Evolutionary conservation across 2,113 vertebrate species (phyloP).

Genomic region (Dromiciops gliroides): DNA sequence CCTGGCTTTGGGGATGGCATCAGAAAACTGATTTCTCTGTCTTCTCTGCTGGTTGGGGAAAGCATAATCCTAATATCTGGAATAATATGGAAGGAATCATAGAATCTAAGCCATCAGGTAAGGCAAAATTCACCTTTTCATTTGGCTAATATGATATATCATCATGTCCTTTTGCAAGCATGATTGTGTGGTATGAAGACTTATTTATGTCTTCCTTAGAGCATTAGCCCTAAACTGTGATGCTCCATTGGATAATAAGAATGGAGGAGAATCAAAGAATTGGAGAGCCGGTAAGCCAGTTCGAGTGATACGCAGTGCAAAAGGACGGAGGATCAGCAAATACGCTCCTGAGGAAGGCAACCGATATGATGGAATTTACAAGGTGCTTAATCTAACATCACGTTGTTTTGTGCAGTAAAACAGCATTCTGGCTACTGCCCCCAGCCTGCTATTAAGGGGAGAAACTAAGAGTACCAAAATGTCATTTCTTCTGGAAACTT

Average conservation of each 20-base stretch:
- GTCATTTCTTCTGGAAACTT: not conserved
- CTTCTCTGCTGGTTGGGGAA: conserved; percentile 79
- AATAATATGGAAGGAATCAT: conserved; percentile 88
- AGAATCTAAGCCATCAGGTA: conserved; percentile 83
- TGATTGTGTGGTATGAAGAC: conserved; percentile 71
- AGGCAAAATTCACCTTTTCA: conserved; percentile 75
- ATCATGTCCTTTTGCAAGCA: conserved; percentile 54
- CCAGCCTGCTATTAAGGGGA: not conserved
- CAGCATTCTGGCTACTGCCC: not conserved
- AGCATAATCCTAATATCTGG: conserved; percentile 85
- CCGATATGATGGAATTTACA: conserved; percentile 99
- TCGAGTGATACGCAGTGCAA: conserved; percentile 97
- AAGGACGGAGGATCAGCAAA: conserved; percentile 98
- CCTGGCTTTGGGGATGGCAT: conserved; percentile 78
- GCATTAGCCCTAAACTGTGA: conserved; percentile 99
- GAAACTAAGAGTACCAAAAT: not conserved
- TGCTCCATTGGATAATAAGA: conserved; percentile 97
- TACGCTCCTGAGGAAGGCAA: conserved; percentile 99
- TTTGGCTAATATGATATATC: conserved; percentile 55
- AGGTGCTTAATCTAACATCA: conserved; percentile 87
- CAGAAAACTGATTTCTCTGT: conserved; percentile 74
- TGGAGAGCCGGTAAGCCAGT: conserved; percentile 99
- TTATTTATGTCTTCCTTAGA: conserved; percentile 85
- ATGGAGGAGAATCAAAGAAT: conserved; percentile 97
- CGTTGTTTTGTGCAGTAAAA: conserved; percentile 68